Percentiles rank a stretch among this genome's conserved stretches.
phyloP scores from a whole-genome alignment of 2,797 vertebrate genomes.

The Hyperoplus lanceolatus region DNA sequence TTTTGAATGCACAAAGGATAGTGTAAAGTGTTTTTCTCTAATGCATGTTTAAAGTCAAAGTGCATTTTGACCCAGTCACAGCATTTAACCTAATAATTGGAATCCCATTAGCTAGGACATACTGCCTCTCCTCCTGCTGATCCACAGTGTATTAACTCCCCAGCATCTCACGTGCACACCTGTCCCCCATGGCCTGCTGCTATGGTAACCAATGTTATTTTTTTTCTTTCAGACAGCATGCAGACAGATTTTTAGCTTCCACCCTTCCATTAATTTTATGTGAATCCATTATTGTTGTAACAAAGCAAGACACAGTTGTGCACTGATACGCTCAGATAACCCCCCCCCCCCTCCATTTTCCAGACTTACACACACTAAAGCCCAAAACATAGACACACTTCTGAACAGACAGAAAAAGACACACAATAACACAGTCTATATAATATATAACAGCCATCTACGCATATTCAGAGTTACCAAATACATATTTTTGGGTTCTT shows the following conservation, averaged over 20 bases:
- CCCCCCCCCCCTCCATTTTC: constrained; percentile 34
- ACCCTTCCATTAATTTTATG: constrained; percentile 74
- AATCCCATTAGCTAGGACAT: constrained; percentile 25
- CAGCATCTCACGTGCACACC: constrained; percentile 75
- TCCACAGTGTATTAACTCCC: constrained; percentile 56
- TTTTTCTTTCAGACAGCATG: constrained; percentile 63
- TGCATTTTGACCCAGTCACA: constrained; percentile 26
- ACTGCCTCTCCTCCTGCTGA: constrained; percentile 39
- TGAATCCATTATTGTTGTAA: constrained; percentile 77
- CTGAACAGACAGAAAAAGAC: constrained; percentile 32
- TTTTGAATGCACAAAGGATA: background rate
- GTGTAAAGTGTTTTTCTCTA: background rate
- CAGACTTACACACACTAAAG: constrained; percentile 1
- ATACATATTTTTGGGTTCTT: background rate
- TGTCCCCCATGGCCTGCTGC: constrained; percentile 77
- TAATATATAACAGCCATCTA: constrained; percentile 2
- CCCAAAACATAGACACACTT: constrained; percentile 23
- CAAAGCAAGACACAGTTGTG: constrained; percentile 78
- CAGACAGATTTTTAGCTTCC: constrained; percentile 71
- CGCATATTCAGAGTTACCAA: background rate
- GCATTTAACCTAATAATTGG: constrained; percentile 38
- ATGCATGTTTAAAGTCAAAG: constrained; percentile 21
- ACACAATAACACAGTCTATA: background rate
- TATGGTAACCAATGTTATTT: constrained; percentile 77
- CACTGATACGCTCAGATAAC: constrained; percentile 70